Evolutionary conservation across 2,113 vertebrate species (phyloP), one percentile per base, ranked within the genome.

Genomic region (Mesembrinibis cayennensis): DNA sequence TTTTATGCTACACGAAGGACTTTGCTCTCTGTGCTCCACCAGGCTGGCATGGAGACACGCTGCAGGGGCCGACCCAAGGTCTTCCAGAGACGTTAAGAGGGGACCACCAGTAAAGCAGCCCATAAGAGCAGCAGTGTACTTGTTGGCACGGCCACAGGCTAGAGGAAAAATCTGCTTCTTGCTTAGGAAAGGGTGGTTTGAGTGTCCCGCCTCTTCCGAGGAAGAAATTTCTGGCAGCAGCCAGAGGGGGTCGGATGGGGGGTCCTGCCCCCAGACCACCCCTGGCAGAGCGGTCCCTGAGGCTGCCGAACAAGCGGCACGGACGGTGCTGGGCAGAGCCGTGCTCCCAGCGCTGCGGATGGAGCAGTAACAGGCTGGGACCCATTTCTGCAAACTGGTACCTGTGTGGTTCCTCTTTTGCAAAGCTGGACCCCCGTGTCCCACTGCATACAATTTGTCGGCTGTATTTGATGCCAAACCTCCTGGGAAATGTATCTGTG

Each of bases 231-330:
- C 56, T 45, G 20, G 36, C 71, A 74, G 26, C 32, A 74, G 71
- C 22, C 45, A 29, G 58, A 45, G 10, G 5, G 13, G 13, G 2
- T 25, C 0, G 0, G 27, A 59, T 25, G 27, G 71, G 44, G 18
- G 25, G 32, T 78, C n/a, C 76, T 53, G 53, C 22, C 22, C 58
- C 26, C 30, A 36, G 36, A 20, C 21, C 59, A 36, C 10, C 69
- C 44, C 61, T 38, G 18, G 20, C 30, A 49, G 67, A 58, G 42
- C 1, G 8, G 34, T n/a, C 21, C 30, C 65, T 38, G 29, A 30
- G 23, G 45, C 49, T n/a, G 13, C 77, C 11, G 8, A 72, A 42
- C 49, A 47, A 42, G 30, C 2, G 2, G 65, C 32, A 79, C 34
- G 38, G 47, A 6, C 1, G 4, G 49, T 22, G 67, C 58, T 11